phyloP scores from a whole-genome alignment of 2,797 vertebrate species.

The Anabas testudineus region DNA sequence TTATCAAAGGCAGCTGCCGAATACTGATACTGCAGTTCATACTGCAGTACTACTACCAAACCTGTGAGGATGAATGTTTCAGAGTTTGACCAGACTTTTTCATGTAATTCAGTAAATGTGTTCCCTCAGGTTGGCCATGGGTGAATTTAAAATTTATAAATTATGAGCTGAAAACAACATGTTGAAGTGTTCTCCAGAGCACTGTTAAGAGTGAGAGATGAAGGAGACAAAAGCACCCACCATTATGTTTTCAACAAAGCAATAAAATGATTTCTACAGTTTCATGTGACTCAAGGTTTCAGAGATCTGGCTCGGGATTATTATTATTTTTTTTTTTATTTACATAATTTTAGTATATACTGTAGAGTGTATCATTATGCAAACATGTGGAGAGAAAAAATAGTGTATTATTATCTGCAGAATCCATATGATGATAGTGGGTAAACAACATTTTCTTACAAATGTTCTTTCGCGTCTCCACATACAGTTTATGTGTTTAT shows the following conservation, averaged over 20 bases:
- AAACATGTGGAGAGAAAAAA: conserved; percentile 8
- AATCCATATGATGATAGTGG: neutral
- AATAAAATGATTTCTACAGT: neutral
- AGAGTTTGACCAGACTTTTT: conserved; percentile 7
- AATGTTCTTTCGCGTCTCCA: conserved; percentile 18
- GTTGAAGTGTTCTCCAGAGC: conserved; percentile 27
- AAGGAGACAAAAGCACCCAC: conserved; percentile 26
- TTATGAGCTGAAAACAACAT: conserved; percentile 45
- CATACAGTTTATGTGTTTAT: neutral
- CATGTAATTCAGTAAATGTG: conserved; percentile 18
- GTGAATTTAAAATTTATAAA: conserved; percentile 44
- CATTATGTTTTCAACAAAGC: conserved; percentile 15
- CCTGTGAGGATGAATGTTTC: conserved; percentile 15
- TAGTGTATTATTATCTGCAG: neutral
- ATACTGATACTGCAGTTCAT: neutral
- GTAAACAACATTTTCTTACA: conserved; percentile 17
- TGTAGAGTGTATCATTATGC: conserved; percentile 15
- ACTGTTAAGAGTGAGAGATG: conserved; percentile 10
- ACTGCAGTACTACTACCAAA: neutral
- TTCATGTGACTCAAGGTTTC: neutral
- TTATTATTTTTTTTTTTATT: too few species aligned
- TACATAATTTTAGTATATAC: conserved; percentile 4
- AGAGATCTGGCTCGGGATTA: neutral
- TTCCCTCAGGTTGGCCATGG: conserved; percentile 4
- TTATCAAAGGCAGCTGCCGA: too few species aligned